These are phyloP conservation scores for Fratercula arctica DNA, from an alignment of 2,797 vertebrate species.

Conservation along the genomic window DNA sequence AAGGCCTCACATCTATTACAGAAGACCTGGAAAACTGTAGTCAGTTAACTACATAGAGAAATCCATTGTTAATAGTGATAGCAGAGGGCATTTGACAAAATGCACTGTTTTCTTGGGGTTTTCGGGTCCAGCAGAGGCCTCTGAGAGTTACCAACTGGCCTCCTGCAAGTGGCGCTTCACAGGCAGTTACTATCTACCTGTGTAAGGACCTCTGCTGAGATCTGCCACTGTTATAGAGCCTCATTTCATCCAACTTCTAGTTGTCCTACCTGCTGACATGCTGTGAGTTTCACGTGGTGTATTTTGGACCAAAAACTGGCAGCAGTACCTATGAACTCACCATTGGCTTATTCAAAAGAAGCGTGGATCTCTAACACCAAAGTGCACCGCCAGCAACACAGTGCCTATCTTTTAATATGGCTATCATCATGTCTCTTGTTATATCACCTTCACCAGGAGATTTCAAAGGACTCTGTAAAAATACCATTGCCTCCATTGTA, in stretches of 20 bases:
- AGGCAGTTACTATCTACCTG: background rate
- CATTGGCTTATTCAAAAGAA: background rate
- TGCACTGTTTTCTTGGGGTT: fast-evolving
- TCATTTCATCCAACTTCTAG: background rate
- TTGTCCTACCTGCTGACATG: background rate
- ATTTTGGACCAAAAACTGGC: background rate
- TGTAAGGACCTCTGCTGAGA: background rate
- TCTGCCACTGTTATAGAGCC: background rate
- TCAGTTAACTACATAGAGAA: background rate
- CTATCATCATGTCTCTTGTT: background rate
- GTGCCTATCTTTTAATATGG: fast-evolving
- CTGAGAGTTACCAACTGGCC: background rate
- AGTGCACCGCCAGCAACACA: background rate
- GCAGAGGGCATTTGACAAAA: background rate
- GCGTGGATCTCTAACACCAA: background rate
- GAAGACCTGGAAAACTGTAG: background rate
- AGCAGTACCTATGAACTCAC: background rate
- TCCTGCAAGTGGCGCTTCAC: background rate
- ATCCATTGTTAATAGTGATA: background rate
- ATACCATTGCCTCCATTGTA: background rate
- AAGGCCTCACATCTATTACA: background rate
- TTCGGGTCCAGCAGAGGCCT: background rate
- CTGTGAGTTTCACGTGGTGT: background rate
- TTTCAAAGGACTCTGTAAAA: background rate
- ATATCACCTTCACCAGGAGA: background rate